These are phyloP conservation scores for Climacteris rufus DNA, from an alignment of 2,113 vertebrate species.

Conservation along the genomic window DNA sequence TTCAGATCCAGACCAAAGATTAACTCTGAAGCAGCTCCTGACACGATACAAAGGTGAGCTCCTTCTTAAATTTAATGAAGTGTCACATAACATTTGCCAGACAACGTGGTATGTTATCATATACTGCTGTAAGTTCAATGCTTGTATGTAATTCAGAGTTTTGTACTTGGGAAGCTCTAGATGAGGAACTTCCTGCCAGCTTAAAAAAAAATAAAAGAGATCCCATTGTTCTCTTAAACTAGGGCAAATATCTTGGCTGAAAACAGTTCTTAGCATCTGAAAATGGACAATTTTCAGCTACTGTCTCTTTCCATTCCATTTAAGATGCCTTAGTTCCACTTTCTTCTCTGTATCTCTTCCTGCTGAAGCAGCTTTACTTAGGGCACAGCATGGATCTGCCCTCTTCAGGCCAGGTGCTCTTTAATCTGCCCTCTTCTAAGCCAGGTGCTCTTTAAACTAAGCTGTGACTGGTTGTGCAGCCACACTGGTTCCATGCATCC, in stretches of 20 bases:
- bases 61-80: background rate
- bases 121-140: background rate
- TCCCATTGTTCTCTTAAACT: background rate
- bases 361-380: background rate
- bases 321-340: background rate
- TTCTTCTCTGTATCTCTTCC: background rate
- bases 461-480: background rate
- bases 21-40: conserved; percentile 85
- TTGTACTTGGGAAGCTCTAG: background rate
- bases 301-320: background rate
- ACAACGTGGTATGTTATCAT: background rate
- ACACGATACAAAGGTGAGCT: conserved; percentile 83
- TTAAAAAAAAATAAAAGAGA: background rate
- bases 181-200: background rate
- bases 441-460: background rate
- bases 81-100: background rate
- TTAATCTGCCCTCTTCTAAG: background rate
- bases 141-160: background rate
- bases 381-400: background rate
- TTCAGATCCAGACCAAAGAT: conserved; percentile 87
- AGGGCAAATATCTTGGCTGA: background rate
- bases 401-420: background rate
- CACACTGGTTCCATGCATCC: background rate
- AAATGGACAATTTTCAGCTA: background rate
- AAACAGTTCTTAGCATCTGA: background rate